A percentile compares a stretch with the other conserved stretches of the same genome.
phyloP scores from a whole-genome alignment of 1,140 invertebrate genomes.

The Mycetomoellerius zeteki region DNA sequence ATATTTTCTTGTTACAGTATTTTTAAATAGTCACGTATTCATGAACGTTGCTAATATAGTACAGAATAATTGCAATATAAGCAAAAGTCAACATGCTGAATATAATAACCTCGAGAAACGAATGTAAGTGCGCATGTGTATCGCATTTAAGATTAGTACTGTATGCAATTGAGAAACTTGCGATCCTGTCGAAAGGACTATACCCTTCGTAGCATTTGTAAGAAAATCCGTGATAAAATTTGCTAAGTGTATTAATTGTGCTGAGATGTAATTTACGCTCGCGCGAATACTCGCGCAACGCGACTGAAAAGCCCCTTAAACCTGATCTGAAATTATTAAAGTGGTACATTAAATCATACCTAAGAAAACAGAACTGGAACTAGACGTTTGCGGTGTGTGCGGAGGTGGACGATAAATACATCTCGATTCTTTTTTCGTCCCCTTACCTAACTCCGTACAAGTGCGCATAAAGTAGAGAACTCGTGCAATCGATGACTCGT shows the following conservation, averaged over 20 bases:
- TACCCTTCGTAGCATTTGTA: background rate
- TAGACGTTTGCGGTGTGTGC: constrained; percentile 28
- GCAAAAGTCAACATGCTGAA: constrained; percentile 12
- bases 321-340: constrained; percentile 57
- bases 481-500: constrained; percentile 26
- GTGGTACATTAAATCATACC: constrained; percentile 1
- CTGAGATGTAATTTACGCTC: constrained; percentile 23
- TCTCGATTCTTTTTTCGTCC: constrained; percentile 12
- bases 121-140: background rate
- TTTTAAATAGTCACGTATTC: constrained; percentile 24
- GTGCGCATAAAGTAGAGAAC: constrained; percentile 1
- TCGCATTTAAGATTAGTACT: constrained; percentile 12
- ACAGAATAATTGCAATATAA: background rate
- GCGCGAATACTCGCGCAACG: background rate
- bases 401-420: constrained; percentile 49
- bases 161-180: background rate
- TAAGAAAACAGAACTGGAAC: constrained; percentile 33
- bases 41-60: constrained; percentile 5
- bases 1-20: background rate
- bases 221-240: constrained; percentile 17
- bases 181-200: constrained; percentile 3
- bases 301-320: constrained; percentile 14
- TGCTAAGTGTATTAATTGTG: constrained; percentile 38
- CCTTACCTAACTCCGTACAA: background rate
- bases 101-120: constrained; percentile 26